A percentile compares a stretch with the other conserved stretches of the same genome.
Conservation (phyloP, 2,888 invertebrate genomes). For the Chymomyza fuscimana region DNA sequence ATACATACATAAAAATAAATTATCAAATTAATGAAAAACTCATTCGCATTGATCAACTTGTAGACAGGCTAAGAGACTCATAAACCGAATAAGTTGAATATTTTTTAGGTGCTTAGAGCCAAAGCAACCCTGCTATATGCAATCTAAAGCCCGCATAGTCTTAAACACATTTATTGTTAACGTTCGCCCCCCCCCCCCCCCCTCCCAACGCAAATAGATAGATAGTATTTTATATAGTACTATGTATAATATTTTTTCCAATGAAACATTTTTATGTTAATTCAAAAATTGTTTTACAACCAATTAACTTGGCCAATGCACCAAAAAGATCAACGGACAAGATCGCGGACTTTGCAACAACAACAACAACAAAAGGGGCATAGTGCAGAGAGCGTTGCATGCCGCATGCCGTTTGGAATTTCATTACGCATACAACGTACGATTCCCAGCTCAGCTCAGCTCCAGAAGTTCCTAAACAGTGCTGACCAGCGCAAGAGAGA, state of each 20-base stretch:
- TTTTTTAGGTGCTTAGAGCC: not conserved
- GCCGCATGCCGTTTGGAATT: conserved; percentile 61
- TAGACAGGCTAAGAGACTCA: not conserved
- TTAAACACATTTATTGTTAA: not conserved
- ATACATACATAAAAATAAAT: not conserved
- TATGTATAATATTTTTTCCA: conserved; percentile 64
- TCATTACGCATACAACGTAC: conserved; percentile 42
- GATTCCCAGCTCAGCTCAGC: not conserved
- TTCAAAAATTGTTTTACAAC: conserved; percentile 74
- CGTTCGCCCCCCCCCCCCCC: not conserved
- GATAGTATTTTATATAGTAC: not conserved
- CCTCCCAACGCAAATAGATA: not conserved
- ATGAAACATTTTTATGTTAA: conserved; percentile 75
- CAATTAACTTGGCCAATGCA: conserved; percentile 77
- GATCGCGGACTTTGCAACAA: conserved; percentile 50
- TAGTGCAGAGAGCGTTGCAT: conserved; percentile 36
- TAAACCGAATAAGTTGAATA: not conserved
- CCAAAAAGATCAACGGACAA: conserved; percentile 76
- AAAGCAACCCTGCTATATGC: not conserved
- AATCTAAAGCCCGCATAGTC: not conserved
- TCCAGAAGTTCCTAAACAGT: not conserved
- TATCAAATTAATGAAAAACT: not conserved
- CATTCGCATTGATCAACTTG: not conserved
- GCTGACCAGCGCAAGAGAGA: conserved; percentile 34
- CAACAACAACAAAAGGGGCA: conserved; percentile 11